These are phyloP conservation scores for Oscheius sp. DNA, from an alignment of 2,888 invertebrate species.

Conservation along the genomic window DNA sequence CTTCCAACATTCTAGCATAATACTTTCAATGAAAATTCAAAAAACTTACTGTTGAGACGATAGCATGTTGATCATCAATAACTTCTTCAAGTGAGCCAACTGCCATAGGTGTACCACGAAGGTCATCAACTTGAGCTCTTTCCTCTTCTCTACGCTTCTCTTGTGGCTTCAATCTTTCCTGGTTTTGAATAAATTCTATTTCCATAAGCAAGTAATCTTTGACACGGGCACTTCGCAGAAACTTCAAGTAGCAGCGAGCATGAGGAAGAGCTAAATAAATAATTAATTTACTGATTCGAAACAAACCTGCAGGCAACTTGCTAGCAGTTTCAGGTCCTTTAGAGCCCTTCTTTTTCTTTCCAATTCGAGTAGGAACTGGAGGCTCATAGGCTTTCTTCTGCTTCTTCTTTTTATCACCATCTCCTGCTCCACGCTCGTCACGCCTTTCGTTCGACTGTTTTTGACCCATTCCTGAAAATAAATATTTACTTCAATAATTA, in stretches of 20 bases:
- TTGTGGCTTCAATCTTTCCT: conserved; percentile 96
- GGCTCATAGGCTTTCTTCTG: conserved; percentile 99
- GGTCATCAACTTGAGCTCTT: conserved; percentile 83
- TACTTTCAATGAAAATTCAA: neutral
- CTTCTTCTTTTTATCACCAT: conserved; percentile 82
- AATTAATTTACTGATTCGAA: neutral
- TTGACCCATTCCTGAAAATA: conserved; percentile 53
- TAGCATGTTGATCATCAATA: conserved; percentile 99
- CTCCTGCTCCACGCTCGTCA: conserved; percentile 59
- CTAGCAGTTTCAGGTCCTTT: conserved; percentile 98
- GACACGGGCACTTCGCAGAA: conserved; percentile 93
- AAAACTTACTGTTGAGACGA: conserved; percentile 77
- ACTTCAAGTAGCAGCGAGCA: conserved; percentile 91
- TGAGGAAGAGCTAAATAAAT: conserved; percentile 85
- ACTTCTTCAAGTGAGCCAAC: conserved; percentile 99
- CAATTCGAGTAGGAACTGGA: conserved; percentile 96
- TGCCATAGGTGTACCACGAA: conserved; percentile 98
- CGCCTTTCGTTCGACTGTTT: conserved; percentile 60
- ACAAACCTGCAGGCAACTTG: conserved; percentile 84
- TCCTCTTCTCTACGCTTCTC: conserved; percentile 92
- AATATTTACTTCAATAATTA: neutral
- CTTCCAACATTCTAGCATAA: conserved; percentile 81
- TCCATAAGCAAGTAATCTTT: conserved; percentile 99
- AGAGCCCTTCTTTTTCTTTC: conserved; percentile 79
- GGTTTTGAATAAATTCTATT: conserved; percentile 97